Conservation (phyloP, 2,113 vertebrate species). For the Ptilorrhoa leucosticta region DNA sequence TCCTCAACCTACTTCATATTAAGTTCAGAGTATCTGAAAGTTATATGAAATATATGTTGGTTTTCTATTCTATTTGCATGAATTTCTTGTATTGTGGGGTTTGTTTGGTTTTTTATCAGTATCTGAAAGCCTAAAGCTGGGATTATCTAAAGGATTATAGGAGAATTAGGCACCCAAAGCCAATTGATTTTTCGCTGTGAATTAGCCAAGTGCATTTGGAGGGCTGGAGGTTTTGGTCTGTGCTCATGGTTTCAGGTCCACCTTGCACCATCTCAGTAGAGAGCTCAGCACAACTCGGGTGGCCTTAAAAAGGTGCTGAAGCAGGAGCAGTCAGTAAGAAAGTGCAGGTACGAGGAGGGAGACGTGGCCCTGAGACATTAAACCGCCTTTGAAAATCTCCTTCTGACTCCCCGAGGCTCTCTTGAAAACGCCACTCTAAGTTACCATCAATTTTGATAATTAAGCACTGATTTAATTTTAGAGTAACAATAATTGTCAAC, state of each 20-base stretch:
- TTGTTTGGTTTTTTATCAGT: not conserved
- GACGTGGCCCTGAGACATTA: conserved; percentile 1
- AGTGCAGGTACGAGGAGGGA: not conserved
- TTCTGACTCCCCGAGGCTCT: conserved; percentile 21
- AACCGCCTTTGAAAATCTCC: conserved; percentile 37
- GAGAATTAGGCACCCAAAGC: conserved; percentile 48
- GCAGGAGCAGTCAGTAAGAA: not conserved
- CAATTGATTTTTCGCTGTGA: conserved; percentile 39
- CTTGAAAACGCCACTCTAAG: conserved; percentile 33
- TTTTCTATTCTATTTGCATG: not conserved
- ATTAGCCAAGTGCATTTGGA: conserved; percentile 16
- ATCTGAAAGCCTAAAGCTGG: conserved; percentile 34
- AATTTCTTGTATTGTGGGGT: not conserved
- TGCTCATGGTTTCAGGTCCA: not conserved
- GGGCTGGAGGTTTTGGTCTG: not conserved
- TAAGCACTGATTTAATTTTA: conserved; percentile 58
- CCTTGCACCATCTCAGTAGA: not conserved
- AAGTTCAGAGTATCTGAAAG: conserved; percentile 10
- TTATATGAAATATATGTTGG: not conserved
- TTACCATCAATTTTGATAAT: conserved; percentile 56
- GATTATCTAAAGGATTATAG: conserved; percentile 50
- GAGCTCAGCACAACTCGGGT: not conserved
- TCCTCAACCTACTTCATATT: not conserved
- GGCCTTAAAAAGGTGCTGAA: not conserved
- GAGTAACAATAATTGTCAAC: conserved; percentile 62